Conservation (phyloP, 37 sponge, comb jelly and placozoan species). For the Geodia barretti region DNA sequence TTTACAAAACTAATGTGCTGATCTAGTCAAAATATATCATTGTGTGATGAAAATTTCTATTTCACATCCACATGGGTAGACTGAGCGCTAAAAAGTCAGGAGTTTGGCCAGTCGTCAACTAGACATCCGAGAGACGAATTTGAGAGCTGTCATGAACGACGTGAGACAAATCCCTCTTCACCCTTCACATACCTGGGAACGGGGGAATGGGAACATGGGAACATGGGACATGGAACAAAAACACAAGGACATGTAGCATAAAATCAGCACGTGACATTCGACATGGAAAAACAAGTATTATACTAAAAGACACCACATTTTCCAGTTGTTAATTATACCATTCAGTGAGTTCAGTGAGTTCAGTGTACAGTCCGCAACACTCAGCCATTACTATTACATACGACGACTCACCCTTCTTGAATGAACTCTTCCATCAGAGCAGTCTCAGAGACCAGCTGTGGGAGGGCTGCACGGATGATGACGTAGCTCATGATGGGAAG, state of each 20-base stretch:
- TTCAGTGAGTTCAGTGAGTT: too few species aligned
- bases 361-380: too few species aligned
- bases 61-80: too few species aligned
- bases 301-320: conserved; percentile 8
- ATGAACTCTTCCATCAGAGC: conserved; percentile 87
- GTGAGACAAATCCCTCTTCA: conserved; percentile 94
- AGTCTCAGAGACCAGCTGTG: conserved; percentile 83
- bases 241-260: not conserved
- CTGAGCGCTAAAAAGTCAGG: too few species aligned
- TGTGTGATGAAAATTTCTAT: too few species aligned
- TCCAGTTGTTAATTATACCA: too few species aligned
- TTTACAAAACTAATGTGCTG: too few species aligned
- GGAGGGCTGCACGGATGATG: conserved; percentile 63
- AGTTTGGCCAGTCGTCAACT: too few species aligned
- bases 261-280: not conserved
- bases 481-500: conserved; percentile 88
- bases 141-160: conserved; percentile 83
- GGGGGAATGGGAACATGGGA: not conserved
- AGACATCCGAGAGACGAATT: conserved; percentile 47
- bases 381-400: not conserved
- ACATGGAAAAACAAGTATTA: not conserved
- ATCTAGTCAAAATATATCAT: too few species aligned
- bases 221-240: not conserved
- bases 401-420: conserved; percentile 64
- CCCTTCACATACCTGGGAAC: conserved; percentile 72